Conservation (phyloP, 2,113 vertebrate genomes). For the Rattus rattus region DNA sequence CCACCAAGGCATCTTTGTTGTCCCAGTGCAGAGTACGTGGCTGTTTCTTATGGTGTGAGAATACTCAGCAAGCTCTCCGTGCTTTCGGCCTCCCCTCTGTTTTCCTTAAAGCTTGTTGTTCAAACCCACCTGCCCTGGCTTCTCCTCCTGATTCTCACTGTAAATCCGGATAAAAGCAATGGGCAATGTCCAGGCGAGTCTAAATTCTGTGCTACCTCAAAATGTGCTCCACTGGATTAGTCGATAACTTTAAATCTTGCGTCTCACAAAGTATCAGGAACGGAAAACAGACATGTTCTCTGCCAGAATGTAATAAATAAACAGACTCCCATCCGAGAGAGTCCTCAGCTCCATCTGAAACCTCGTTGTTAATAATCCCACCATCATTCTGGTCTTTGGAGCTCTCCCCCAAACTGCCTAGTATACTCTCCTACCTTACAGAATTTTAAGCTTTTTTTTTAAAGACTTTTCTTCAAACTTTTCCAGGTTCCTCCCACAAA, state of each 20-base stretch:
- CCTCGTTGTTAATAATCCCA: not conserved
- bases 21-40: not conserved
- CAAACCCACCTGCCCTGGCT: not conserved
- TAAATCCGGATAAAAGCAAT: not conserved
- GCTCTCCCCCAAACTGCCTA: too few species aligned
- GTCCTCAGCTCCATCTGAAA: not conserved
- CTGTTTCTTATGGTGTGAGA: not conserved
- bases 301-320: not conserved
- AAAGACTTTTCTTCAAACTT: not conserved
- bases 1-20: not conserved
- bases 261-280: not conserved
- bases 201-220: not conserved
- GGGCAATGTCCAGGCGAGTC: not conserved
- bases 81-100: not conserved
- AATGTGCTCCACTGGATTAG: not conserved
- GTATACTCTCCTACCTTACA: not conserved
- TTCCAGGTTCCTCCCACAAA: not conserved
- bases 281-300: not conserved
- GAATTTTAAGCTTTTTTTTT: not conserved
- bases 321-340: not conserved
- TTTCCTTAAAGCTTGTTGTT: not conserved
- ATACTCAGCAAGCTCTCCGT: not conserved
- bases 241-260: not conserved
- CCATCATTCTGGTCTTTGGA: not conserved
- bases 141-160: not conserved